Percentiles rank a stretch among this genome's conserved stretches.
Conservation (phyloP, 2,888 invertebrate genomes). For the Halocaridina rubra region DNA sequence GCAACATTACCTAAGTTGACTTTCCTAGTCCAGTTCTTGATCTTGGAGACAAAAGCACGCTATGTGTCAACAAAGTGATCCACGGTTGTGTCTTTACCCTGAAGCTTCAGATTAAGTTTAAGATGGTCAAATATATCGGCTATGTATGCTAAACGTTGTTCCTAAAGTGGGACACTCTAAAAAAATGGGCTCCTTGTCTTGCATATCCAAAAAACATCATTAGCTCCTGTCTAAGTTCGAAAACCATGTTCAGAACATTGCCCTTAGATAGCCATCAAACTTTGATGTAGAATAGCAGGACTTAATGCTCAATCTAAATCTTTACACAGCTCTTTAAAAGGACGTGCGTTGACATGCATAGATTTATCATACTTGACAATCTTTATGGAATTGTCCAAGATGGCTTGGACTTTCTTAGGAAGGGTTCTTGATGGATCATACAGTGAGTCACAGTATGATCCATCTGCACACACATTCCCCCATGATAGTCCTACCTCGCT, state of each 20-base stretch:
- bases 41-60: neutral
- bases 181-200: neutral
- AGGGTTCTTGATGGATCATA: conserved; percentile 39
- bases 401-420: neutral
- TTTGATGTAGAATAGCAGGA: neutral
- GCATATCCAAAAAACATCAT: neutral
- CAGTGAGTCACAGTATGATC: conserved; percentile 29
- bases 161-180: neutral
- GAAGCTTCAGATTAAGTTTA: neutral
- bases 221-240: neutral
- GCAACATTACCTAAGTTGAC: neutral
- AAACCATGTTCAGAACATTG: neutral
- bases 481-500: conserved; percentile 2
- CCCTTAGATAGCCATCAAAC: neutral
- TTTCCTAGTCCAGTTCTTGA: neutral
- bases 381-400: neutral
- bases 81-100: neutral
- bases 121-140: neutral
- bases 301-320: neutral
- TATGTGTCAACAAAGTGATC: neutral
- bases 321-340: neutral
- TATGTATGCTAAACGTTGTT: neutral
- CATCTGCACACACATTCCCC: conserved; percentile 33
- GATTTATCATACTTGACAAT: neutral
- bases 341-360: neutral